Evolutionary conservation across 1,140 invertebrate genomes (phyloP).

Genomic region (Drosophila malerkotliana): DNA sequence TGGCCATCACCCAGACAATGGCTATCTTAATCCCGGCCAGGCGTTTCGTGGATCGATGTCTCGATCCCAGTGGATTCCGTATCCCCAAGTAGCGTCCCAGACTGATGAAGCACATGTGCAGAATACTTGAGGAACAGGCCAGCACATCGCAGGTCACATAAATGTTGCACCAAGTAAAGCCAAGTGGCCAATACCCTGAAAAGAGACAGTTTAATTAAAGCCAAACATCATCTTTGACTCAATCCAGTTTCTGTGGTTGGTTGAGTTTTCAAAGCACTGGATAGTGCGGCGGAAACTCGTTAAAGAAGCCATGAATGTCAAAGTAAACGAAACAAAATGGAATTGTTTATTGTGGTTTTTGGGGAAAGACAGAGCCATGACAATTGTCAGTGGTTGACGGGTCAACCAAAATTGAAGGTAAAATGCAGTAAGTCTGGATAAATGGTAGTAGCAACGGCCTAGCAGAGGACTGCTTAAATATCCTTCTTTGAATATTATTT

Average conservation of each 20-base stretch:
- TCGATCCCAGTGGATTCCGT: conserved; percentile 92
- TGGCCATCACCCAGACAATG: conserved; percentile 93
- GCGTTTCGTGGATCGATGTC: conserved; percentile 90
- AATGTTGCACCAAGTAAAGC: conserved; percentile 94
- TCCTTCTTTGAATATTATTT: too few relatives aligned
- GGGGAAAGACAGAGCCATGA: not conserved
- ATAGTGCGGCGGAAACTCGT: conserved; percentile 4
- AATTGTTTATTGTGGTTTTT: conserved; percentile 42
- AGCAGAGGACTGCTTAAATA: not conserved
- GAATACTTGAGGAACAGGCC: conserved; percentile 96
- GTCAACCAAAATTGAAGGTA: not conserved
- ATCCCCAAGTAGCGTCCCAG: conserved; percentile 96
- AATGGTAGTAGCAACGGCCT: not conserved
- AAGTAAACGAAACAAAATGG: conserved; percentile 13
- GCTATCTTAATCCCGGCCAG: conserved; percentile 92
- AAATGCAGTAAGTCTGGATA: not conserved
- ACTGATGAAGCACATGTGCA: conserved; percentile 99
- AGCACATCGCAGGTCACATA: conserved; percentile 98
- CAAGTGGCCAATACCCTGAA: conserved; percentile 95
- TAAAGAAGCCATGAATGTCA: conserved; percentile 21
- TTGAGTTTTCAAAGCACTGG: not conserved
- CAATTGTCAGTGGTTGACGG: not conserved
- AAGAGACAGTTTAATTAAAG: not conserved
- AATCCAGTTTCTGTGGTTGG: not conserved
- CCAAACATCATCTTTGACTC: not conserved